Percentiles rank a stretch among this genome's conserved stretches.
Evolutionary conservation across 2,113 vertebrate species (phyloP).

Genomic region (Psittacula cyanocephala): DNA sequence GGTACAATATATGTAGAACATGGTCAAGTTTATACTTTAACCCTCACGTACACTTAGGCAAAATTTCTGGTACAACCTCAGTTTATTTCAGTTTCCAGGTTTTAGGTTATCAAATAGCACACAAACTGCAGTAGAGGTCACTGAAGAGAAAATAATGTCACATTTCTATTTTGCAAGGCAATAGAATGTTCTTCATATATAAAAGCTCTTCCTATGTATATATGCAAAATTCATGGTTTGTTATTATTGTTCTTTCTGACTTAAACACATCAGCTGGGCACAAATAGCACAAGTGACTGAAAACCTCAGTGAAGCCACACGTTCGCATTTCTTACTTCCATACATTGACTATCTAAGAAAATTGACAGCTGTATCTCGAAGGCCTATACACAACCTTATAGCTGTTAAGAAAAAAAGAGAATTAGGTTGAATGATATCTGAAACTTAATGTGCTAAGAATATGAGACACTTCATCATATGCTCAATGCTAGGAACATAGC

Average conservation of each 20-base stretch:
- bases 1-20: background rate
- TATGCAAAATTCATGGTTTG: background rate
- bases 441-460: background rate
- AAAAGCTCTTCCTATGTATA: background rate
- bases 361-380: background rate
- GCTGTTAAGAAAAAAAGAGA: background rate
- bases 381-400: background rate
- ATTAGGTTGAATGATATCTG: conserved; percentile 7
- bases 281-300: background rate
- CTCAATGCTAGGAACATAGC: background rate
- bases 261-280: background rate
- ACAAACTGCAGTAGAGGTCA: background rate
- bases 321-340: background rate
- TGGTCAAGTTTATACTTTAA: background rate
- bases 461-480: conserved; percentile 4
- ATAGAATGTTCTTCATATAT: background rate
- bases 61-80: background rate
- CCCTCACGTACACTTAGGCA: background rate
- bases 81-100: background rate
- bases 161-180: background rate
- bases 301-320: background rate
- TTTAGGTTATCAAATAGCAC: background rate
- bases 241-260: background rate
- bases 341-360: background rate
- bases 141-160: background rate